A percentile compares a stretch with the other conserved stretches of the same genome.
phyloP scores from a whole-genome alignment of 35 echinoderm and acorn worm species.

The Patiria miniata region DNA sequence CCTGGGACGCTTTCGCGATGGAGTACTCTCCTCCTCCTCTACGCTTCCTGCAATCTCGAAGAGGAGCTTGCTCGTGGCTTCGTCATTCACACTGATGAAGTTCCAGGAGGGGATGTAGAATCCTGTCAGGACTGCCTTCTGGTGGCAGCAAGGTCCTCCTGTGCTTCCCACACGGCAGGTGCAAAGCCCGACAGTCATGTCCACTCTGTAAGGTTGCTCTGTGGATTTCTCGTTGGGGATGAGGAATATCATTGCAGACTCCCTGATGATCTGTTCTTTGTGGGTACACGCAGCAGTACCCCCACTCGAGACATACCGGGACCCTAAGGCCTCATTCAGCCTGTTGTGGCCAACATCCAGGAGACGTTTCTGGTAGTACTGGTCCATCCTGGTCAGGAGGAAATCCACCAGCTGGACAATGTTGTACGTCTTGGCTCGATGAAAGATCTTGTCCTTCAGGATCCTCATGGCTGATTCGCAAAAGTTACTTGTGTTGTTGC shows the following conservation, averaged over 20 bases:
- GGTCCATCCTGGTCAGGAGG: constrained; percentile 52
- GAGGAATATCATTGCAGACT: constrained; percentile 6
- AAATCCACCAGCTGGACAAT: constrained; percentile 62
- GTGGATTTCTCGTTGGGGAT: constrained; percentile 1
- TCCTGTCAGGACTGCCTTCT: constrained; percentile 1
- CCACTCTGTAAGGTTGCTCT: not conserved
- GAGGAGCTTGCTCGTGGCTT: not conserved
- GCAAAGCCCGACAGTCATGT: constrained; percentile 33
- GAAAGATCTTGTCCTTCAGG: constrained; percentile 62
- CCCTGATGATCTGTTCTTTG: not conserved
- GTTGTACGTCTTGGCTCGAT: constrained; percentile 51
- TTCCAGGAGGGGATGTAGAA: constrained; percentile 27
- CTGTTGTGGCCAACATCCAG: constrained; percentile 51
- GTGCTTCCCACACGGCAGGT: constrained; percentile 5
- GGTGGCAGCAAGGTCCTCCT: not conserved
- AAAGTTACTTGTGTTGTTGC: constrained; percentile 64
- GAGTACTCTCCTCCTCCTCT: not conserved
- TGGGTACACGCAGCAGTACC: not conserved
- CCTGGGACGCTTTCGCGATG: not conserved
- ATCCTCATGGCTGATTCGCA: constrained; percentile 69
- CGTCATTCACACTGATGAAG: not conserved
- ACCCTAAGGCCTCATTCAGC: not conserved
- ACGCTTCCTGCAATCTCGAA: not conserved
- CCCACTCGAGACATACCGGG: not conserved
- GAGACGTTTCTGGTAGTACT: constrained; percentile 42